Evolutionary conservation across 2,888 invertebrate genomes (phyloP), one percentile per base, ranked within the genome.

Genomic region (Poecilus cupreus): DNA sequence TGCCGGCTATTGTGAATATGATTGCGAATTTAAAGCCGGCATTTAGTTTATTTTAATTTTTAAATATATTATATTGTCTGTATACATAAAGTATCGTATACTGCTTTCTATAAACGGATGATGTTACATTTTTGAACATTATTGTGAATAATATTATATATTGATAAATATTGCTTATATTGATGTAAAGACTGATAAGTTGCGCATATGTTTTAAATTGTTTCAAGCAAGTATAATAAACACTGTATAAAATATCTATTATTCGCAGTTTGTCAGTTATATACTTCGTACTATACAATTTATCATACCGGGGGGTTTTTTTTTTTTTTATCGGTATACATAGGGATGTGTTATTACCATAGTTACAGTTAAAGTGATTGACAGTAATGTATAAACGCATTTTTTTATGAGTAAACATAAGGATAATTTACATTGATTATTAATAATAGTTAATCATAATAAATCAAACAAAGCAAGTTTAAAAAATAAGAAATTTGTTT

Each of bases 111-210:
- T 57, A 64, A 78, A 51, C 26, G 57, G 18, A 78, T 32, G 60
- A 78, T 78, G 79, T 80, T 80, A 51, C 57, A 72, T 57, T 70
- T 79, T 72, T 68, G 78, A 78, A 78, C 80, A 81, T 81, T 75
- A 81, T 81, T 81, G 81, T 81, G 81, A 72, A 80, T 32, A 32
- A 32, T 72, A 68, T 39, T 57, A 78, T 78, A 81, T 75, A 81
- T 75, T 81, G 37, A 80, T 74, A 72, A 81, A 81, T 81, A 74
- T 60, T 81, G 81, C 81, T 81, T 81, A 74, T 81, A 81, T 81
- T 64, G 81, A 81, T 81, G 81, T 81, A 75, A 80, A 81, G 81
- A 81, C 81, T 81, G 81, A 81, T 75, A 26, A 75, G 60, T 81
- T 81, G 74, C 75, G 81, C 81, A 75, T 60, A 80, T 80, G 80